Base-by-base conservation (phyloP, 2,888 invertebrate species). In the Ectemnius lituratus region DNA sequence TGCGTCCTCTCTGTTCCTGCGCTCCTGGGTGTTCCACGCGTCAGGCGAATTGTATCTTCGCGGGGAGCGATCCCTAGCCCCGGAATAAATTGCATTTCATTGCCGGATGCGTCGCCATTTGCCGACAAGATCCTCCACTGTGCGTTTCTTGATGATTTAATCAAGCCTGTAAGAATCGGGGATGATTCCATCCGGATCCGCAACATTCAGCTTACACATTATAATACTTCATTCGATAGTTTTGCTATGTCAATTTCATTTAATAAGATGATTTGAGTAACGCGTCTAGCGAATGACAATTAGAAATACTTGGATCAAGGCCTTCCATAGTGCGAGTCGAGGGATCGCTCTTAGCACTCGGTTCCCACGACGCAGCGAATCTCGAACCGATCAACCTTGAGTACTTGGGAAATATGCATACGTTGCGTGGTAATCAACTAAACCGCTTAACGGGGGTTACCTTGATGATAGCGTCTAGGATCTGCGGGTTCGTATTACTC, bases 11-110 rank as follows among this genome's bases (percentile, higher is more conserved):
- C 67, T 70, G 67, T 28, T 14, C 68, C 67, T 46, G 74, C 72
- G 73, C 76, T 85, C 84, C 82, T 88, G 87, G 88, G 87, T 87
- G 87, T 87, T 87, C 87, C 84, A 71, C 80, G 81, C 83, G 83
- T 86, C 88, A 85, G 80, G 74, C 80, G 70, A 84, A 84, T 81
- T 83, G 84, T 86, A 82, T 86, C 85, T 79, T 82, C 80, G 77
- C 82, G 79, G 76, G 81, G 83, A 84, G 81, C 75, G 82, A 84
- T 83, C 75, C 82, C 78, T 77, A 78, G 76, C 83, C 79, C 37
- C 37, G 77, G 86, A 87, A 87, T 86, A 86, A 86, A 86, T 86
- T 84, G 78, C 85, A 86, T 86, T 85, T 82, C 79, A 80, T 86
- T 84, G 76, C 73, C 74, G 74, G 72, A 37, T 68, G 70, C 66